phyloP scores from a whole-genome alignment of 2,888 invertebrate genomes.

The Magallana nippona region DNA sequence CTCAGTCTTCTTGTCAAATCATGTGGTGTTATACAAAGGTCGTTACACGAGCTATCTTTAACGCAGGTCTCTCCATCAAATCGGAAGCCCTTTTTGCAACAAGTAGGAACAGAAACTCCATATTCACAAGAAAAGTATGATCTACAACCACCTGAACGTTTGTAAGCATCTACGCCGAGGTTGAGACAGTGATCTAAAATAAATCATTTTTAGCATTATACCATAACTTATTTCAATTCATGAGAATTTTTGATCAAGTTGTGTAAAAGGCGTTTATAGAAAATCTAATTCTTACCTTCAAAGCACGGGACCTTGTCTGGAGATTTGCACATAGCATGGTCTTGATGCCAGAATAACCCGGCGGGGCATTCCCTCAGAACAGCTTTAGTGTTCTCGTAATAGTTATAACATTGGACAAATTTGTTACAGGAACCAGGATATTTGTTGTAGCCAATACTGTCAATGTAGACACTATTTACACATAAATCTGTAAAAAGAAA shows the following conservation, averaged over 20 bases:
- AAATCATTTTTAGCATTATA: neutral
- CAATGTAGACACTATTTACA: slow-evolving; percentile 41
- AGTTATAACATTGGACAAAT: slow-evolving; percentile 42
- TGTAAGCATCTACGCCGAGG: slow-evolving; percentile 37
- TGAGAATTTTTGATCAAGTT: too few relatives aligned
- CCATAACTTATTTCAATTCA: too few relatives aligned
- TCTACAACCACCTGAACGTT: slow-evolving; percentile 43
- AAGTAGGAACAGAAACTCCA: slow-evolving; percentile 45
- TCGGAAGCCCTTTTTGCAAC: slow-evolving; percentile 44
- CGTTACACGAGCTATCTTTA: slow-evolving; percentile 40
- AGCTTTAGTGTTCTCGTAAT: slow-evolving; percentile 11
- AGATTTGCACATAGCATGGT: slow-evolving; percentile 36
- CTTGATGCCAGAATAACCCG: slow-evolving; percentile 50
- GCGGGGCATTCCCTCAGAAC: slow-evolving; percentile 44
- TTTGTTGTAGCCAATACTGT: slow-evolving; percentile 42
- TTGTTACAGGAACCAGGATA: slow-evolving; percentile 47
- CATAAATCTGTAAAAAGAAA: slow-evolving; percentile 43
- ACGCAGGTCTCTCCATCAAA: slow-evolving; percentile 38
- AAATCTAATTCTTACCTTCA: slow-evolving; percentile 30
- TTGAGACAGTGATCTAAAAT: slow-evolving; percentile 48
- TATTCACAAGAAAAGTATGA: slow-evolving; percentile 40
- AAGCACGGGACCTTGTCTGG: slow-evolving; percentile 47
- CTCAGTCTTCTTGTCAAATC: slow-evolving; percentile 30
- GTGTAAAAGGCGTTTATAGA: neutral
- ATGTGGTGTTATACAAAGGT: slow-evolving; percentile 41